Percentiles rank a stretch among this genome's conserved stretches.
Evolutionary conservation across 23 tunicate genomes (phyloP).

Genomic region (Botrylloides violaceus): DNA sequence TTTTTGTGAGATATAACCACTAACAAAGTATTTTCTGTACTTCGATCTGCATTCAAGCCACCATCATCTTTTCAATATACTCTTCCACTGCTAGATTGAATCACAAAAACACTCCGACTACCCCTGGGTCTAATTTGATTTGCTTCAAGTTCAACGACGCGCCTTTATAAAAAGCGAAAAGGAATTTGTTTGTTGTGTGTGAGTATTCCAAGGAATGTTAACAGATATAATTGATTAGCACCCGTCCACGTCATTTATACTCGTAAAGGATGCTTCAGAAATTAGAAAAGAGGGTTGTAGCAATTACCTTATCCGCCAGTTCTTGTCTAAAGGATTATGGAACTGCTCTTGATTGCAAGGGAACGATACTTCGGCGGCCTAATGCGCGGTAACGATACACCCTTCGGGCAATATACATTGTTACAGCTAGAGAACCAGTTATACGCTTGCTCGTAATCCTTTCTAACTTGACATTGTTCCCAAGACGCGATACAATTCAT

Average conservation of each 20-base stretch:
- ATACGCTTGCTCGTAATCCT: not conserved
- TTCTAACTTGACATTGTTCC: no score
- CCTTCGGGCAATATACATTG: conserved; percentile 1
- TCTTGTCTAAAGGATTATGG: not conserved
- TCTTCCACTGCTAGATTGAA: no score
- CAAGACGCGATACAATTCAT: no score
- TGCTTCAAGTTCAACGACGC: no score
- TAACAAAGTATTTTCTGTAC: no score
- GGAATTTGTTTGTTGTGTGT: no score
- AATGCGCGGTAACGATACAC: not conserved
- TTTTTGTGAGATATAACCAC: no score
- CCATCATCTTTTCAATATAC: no score
- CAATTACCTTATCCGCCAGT: not conserved
- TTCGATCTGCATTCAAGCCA: no score
- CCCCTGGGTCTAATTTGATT: no score
- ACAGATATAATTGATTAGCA: not conserved
- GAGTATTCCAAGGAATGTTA: not conserved
- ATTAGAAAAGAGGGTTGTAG: not conserved
- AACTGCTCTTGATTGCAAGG: not conserved
- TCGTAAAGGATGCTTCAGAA: not conserved
- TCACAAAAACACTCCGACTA: no score
- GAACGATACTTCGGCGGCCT: not conserved
- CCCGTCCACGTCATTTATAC: not conserved
- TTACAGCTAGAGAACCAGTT: not conserved
- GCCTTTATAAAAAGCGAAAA: no score